phyloP scores from a whole-genome alignment of 1,140 invertebrate genomes.

The Micrasema minimum region DNA sequence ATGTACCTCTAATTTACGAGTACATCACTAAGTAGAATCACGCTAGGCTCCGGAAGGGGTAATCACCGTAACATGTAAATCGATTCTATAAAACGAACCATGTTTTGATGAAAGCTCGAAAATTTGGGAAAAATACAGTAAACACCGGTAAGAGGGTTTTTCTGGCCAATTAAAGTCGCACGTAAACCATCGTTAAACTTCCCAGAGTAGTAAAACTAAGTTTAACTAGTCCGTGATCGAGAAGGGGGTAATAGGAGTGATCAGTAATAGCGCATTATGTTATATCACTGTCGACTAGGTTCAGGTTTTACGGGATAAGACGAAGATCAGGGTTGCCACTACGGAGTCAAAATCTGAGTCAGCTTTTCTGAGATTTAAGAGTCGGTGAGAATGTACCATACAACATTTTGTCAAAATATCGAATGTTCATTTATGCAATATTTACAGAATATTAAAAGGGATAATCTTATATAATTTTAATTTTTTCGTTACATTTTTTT shows the following conservation, averaged over 20 bases:
- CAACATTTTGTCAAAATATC: too few species aligned
- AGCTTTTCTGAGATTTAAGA: too few species aligned
- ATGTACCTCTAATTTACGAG: too few species aligned
- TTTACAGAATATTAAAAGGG: too few species aligned
- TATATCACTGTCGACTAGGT: conserved; percentile 35
- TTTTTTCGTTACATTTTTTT: too few species aligned
- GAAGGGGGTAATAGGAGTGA: conserved; percentile 13
- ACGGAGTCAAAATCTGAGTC: too few species aligned
- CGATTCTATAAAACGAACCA: conserved; percentile 1
- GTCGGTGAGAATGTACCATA: too few species aligned
- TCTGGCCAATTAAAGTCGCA: conserved; percentile 41
- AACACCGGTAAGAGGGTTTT: not conserved
- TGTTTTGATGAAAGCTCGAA: conserved; percentile 3
- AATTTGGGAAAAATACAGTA: conserved; percentile 18
- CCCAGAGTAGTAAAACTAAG: conserved; percentile 29
- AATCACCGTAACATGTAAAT: conserved; percentile 11
- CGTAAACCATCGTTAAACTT: conserved; percentile 44
- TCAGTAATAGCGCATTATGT: conserved; percentile 41
- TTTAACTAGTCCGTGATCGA: conserved; percentile 32
- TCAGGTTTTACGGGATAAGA: conserved; percentile 29
- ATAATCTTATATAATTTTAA: too few species aligned
- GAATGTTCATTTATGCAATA: too few species aligned
- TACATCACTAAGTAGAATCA: not conserved
- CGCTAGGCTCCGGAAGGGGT: conserved; percentile 2
- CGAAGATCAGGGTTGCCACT: too few species aligned